These are phyloP conservation scores for Luperina testacea DNA, from an alignment of 2,888 invertebrate genomes.

Conservation along the genomic window DNA sequence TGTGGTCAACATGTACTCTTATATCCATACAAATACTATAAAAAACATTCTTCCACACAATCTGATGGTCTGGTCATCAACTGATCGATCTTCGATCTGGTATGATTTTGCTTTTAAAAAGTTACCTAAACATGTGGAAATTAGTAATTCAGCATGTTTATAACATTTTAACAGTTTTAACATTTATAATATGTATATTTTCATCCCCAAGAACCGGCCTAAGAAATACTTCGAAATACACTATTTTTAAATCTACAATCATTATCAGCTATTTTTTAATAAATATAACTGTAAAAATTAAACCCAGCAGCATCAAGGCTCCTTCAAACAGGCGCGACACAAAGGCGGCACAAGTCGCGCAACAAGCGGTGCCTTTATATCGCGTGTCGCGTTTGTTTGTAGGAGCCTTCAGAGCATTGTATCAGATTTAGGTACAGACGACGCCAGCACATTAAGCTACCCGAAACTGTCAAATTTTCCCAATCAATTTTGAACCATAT, in stretches of 20 bases:
- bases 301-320: no score
- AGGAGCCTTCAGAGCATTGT: no score
- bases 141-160: background rate
- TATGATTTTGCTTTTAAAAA: background rate
- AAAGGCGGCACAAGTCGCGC: no score
- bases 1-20: no score
- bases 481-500: no score
- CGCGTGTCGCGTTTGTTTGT: no score
- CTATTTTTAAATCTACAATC: background rate
- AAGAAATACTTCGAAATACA: background rate
- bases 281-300: slow-evolving; percentile 1
- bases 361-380: no score
- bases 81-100: no score
- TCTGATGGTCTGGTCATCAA: background rate
- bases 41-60: background rate
- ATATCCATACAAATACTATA: background rate
- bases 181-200: background rate
- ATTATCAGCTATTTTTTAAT: background rate
- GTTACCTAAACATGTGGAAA: background rate
- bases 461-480: no score
- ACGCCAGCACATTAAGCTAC: no score
- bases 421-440: background rate
- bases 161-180: background rate
- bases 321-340: no score
- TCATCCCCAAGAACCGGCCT: no score